A percentile compares a stretch with the other conserved stretches of the same genome.
These are phyloP conservation scores for Drosophila bocki DNA, from an alignment of 1,140 invertebrate species.

Conservation along the genomic window DNA sequence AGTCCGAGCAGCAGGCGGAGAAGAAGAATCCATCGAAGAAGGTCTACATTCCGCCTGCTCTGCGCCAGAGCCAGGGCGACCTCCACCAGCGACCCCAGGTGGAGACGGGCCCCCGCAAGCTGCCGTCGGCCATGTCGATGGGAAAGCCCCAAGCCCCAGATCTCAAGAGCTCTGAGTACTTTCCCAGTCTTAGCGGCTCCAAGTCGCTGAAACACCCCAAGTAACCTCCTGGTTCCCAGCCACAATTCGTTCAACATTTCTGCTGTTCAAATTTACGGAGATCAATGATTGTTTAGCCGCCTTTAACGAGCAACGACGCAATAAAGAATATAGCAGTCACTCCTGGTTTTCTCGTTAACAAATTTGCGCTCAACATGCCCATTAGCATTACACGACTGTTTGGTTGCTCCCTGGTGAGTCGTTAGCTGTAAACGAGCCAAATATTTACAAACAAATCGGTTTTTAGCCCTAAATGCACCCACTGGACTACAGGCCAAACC, in stretches of 20 bases:
- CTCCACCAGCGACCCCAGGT: slow-evolving; percentile 7
- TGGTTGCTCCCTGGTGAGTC: slow-evolving; percentile 49
- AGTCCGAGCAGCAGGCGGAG: background rate
- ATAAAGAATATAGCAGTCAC: slow-evolving; percentile 25
- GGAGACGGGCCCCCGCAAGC: slow-evolving; percentile 13
- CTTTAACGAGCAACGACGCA: background rate
- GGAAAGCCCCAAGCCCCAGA: slow-evolving; percentile 57
- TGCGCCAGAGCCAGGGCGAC: slow-evolving; percentile 65
- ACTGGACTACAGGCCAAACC: slow-evolving; percentile 32
- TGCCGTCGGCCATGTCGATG: background rate
- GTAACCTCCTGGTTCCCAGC: slow-evolving; percentile 19
- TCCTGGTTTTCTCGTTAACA: slow-evolving; percentile 32
- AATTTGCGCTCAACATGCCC: slow-evolving; percentile 50
- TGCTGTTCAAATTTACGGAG: slow-evolving; percentile 41
- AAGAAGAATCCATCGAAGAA: background rate
- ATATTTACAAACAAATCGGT: slow-evolving; percentile 68
- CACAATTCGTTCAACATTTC: slow-evolving; percentile 14
- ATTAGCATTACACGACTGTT: slow-evolving; percentile 46
- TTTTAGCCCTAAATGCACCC: slow-evolving; percentile 62
- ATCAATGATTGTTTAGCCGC: slow-evolving; percentile 20
- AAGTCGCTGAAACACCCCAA: slow-evolving; percentile 52
- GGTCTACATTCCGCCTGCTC: slow-evolving; percentile 64
- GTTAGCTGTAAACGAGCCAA: slow-evolving; percentile 65
- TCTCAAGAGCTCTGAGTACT: slow-evolving; percentile 61
- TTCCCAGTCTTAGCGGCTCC: slow-evolving; percentile 44